Evolutionary conservation across 2,113 vertebrate species (phyloP).

Genomic region (Tragelaphus strepsiceros): DNA sequence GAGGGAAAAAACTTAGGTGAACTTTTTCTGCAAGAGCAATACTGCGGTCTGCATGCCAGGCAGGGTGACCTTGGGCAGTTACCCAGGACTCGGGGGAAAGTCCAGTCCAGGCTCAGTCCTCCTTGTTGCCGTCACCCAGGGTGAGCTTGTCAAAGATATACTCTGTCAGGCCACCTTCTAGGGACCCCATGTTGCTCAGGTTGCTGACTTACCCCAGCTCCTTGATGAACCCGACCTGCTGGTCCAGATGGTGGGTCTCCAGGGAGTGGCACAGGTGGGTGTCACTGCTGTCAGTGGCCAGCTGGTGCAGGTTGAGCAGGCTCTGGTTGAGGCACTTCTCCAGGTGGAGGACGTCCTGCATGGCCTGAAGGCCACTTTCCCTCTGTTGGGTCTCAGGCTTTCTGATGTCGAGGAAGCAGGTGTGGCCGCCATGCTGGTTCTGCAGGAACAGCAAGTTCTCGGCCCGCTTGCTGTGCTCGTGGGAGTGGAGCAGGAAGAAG

Average conservation of each 20-base stretch:
- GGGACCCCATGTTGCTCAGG: background rate
- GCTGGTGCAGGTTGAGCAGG: background rate
- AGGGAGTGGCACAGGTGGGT: background rate
- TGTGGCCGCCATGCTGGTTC: background rate
- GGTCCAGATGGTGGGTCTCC: fast-evolving
- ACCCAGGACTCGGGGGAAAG: fast-evolving
- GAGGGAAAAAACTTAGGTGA: too few relatives aligned
- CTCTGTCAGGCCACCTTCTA: fast-evolving
- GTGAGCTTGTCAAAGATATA: background rate
- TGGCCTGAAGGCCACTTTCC: background rate
- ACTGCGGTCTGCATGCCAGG: fast-evolving
- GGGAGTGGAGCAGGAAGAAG: background rate
- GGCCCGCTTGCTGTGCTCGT: fast-evolving
- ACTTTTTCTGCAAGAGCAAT: background rate
- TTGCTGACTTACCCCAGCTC: background rate
- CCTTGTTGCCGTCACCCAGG: fast-evolving
- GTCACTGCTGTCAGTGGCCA: background rate
- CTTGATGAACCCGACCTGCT: background rate
- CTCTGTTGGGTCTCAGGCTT: fast-evolving
- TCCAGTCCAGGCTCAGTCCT: background rate
- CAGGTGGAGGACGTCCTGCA: background rate
- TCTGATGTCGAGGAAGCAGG: fast-evolving
- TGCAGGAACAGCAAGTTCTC: background rate
- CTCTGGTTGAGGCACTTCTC: background rate
- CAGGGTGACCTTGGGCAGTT: background rate